A percentile compares a stretch with the other conserved stretches of the same genome.
These are phyloP conservation scores for Tuta absoluta DNA, from an alignment of 2,888 invertebrate species.

Conservation along the genomic window DNA sequence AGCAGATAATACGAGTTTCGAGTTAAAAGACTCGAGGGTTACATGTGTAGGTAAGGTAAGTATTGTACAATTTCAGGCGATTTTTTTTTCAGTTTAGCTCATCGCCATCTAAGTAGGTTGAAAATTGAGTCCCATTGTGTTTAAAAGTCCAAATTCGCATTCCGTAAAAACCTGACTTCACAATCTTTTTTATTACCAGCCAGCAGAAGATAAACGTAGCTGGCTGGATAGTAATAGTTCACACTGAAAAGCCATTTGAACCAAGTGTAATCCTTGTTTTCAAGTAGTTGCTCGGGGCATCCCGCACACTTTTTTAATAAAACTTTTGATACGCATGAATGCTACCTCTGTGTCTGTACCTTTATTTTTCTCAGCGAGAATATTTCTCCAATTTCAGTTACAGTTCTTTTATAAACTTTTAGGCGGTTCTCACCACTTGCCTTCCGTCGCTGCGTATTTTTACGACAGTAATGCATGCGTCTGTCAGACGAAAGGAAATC, in stretches of 20 bases:
- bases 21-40: too few relatives aligned
- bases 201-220: neutral
- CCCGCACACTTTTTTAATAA: conserved; percentile 18
- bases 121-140: too few relatives aligned
- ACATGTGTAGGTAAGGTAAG: too few relatives aligned
- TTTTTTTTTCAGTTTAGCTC: too few relatives aligned
- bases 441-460: too few relatives aligned
- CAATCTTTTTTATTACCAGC: neutral
- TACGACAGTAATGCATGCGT: too few relatives aligned
- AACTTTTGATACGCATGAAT: conserved; percentile 18
- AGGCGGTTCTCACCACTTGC: too few relatives aligned
- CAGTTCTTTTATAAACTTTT: neutral
- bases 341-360: conserved; percentile 1
- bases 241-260: neutral
- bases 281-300: conserved; percentile 1
- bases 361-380: conserved; percentile 2
- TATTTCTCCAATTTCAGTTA: conserved; percentile 15
- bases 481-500: too few relatives aligned
- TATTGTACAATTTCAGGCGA: too few relatives aligned
- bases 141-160: neutral
- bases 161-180: neutral
- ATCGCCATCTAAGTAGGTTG: too few relatives aligned
- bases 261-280: neutral
- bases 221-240: neutral
- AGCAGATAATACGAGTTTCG: too few relatives aligned